These are phyloP conservation scores for Lordiphosa fenestrarum DNA, from an alignment of 2,888 invertebrate genomes.

Conservation along the genomic window DNA sequence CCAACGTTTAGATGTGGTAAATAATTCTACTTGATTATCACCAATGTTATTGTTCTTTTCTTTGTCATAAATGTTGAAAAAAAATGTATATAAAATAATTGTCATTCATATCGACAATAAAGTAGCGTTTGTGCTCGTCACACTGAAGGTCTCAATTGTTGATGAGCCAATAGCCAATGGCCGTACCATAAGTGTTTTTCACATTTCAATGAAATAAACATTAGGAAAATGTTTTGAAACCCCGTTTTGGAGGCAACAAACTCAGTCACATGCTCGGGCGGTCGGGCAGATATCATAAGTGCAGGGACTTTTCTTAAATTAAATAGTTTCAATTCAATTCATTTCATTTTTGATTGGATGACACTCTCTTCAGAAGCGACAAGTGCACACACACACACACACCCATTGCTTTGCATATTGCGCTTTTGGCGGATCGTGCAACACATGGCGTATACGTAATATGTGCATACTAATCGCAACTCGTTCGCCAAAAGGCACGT, in stretches of 20 bases:
- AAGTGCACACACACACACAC: conserved; percentile 19
- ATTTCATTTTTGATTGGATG: conserved; percentile 38
- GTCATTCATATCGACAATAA: conserved; percentile 21
- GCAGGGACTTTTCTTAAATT: conserved; percentile 25
- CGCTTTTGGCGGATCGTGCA: conserved; percentile 23
- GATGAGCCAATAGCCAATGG: no score
- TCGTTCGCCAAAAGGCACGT: neutral
- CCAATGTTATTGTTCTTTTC: conserved; percentile 3
- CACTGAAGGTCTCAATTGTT: no score
- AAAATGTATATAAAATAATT: no score
- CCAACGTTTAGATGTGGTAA: no score
- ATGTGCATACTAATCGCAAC: neutral
- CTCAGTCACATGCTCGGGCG: conserved; percentile 18
- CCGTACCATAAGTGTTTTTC: no score
- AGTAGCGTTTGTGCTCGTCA: conserved; percentile 4
- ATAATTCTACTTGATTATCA: conserved; percentile 5
- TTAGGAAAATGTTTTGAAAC: no score
- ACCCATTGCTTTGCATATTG: conserved; percentile 3
- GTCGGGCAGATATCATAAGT: neutral
- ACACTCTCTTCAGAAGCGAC: conserved; percentile 43
- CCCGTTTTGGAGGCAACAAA: no score
- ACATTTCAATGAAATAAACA: no score
- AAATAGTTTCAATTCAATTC: conserved; percentile 62
- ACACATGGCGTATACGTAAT: conserved; percentile 40
- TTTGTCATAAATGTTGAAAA: conserved; percentile 14